Evolutionary conservation across 2,888 invertebrate genomes (phyloP), one percentile per base, ranked within the genome.

Genomic region (Lottia scabra): DNA sequence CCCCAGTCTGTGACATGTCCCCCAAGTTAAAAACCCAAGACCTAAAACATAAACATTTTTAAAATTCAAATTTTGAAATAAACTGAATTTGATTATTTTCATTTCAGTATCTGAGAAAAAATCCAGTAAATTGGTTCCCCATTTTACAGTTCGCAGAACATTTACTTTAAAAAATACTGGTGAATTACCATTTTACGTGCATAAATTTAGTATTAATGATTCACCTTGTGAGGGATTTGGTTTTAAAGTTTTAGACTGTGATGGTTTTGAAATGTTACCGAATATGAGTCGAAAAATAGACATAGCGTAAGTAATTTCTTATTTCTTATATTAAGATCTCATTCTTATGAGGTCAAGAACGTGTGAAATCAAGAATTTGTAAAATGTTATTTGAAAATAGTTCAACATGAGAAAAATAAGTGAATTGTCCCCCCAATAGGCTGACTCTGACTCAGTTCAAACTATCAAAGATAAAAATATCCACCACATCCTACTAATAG

Each of bases 81-180:
- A n/a, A 15, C 44, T 45, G 44, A 23, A 16, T 63, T 15, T 71
- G 27, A 19, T 45, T 27, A 38, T 38, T 67, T 68, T 48, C 26
- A 66, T 67, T 70, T 68, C 70, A 72, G 76, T 83, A 81, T 63
- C 85, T 84, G 87, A 84, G 68, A 84, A 82, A 71, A 85, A 84
- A 74, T 81, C 73, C 64, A 82, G 76, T 48, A 87, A 85, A 76
- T 79, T 91, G 30, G 89, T 91, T 69, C 93, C 94, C 3, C 93
- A 93, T 88, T 91, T 95, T 68, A 93, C 93, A 13, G 94, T 95
- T 23, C 94, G 94, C 81, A 92, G 96, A 74, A 93, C 94, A 63
- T 97, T 97, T 89, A 93, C 93, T 13, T 94, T 95, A 27, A 92
- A 94, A 81, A 99, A 99, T 91, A 94, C 94, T n/a, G 98, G 98